Percentiles rank a stretch among this genome's conserved stretches.
These are phyloP conservation scores for Chionomys nivalis DNA, from an alignment of 2,113 vertebrate genomes.

Conservation along the genomic window DNA sequence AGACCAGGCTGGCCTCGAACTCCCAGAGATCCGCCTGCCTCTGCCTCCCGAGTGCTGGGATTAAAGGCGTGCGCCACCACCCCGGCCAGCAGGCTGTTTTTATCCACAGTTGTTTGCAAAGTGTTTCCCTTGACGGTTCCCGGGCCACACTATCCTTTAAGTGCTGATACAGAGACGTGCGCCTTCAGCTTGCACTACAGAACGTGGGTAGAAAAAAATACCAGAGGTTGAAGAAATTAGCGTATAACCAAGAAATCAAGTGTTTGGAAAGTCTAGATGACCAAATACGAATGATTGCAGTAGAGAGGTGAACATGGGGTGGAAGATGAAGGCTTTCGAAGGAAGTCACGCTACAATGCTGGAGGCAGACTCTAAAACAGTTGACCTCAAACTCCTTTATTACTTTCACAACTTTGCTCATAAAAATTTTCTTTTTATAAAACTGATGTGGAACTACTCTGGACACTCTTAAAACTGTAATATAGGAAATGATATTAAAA, in stretches of 20 bases:
- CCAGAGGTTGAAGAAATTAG: background rate
- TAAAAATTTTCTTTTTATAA: constrained; percentile 16
- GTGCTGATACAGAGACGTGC: background rate
- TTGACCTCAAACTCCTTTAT: background rate
- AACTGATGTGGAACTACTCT: background rate
- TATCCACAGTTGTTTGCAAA: background rate
- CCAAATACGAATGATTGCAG: background rate
- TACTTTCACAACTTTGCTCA: constrained; percentile 14
- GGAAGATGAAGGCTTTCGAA: background rate
- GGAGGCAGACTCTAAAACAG: background rate
- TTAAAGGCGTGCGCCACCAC: too few relatives aligned
- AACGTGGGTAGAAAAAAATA: background rate
- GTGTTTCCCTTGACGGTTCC: constrained; percentile 24
- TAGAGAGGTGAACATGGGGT: background rate
- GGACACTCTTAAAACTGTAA: constrained; percentile 3
- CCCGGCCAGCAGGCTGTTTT: background rate
- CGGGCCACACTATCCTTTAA: background rate
- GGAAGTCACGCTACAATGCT: background rate
- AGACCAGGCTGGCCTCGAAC: too few relatives aligned
- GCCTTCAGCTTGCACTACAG: background rate
- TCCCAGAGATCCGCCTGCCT: too few relatives aligned
- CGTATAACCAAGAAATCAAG: background rate
- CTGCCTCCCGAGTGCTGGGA: too few relatives aligned
- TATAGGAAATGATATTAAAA: constrained; percentile 25
- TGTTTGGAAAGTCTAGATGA: background rate